phyloP scores from a whole-genome alignment of 2,888 invertebrate genomes.

The Athrips mouffetella region DNA sequence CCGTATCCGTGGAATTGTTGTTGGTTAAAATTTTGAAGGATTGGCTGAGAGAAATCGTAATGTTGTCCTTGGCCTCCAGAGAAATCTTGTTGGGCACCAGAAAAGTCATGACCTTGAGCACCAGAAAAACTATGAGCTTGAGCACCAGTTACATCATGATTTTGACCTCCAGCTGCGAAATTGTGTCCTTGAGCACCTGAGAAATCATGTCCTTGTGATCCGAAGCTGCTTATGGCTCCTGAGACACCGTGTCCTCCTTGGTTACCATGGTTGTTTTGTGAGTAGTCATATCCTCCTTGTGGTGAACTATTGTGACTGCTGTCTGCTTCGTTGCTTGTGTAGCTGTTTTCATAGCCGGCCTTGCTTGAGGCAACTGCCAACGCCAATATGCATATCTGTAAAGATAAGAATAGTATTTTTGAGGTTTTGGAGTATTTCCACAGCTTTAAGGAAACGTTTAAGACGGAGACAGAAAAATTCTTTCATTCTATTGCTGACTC shows the following conservation, averaged over 20 bases:
- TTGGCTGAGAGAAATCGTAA: constrained; percentile 23
- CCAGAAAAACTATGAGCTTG: constrained; percentile 27
- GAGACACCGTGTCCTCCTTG: constrained; percentile 38
- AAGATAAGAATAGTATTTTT: constrained; percentile 28
- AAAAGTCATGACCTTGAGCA: constrained; percentile 24
- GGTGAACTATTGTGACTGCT: constrained; percentile 25
- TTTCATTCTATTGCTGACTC: too few relatives aligned
- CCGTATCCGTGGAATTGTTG: constrained; percentile 28
- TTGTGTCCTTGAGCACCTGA: constrained; percentile 15
- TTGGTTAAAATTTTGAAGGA: constrained; percentile 18
- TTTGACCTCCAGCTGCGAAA: constrained; percentile 26
- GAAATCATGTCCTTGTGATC: constrained; percentile 29
- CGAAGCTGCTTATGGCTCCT: constrained; percentile 22
- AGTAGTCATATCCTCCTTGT: constrained; percentile 27
- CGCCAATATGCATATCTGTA: constrained; percentile 62
- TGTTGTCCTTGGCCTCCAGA: constrained; percentile 30
- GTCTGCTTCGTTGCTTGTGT: constrained; percentile 42
- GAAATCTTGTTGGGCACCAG: constrained; percentile 30
- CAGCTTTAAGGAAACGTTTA: too few relatives aligned
- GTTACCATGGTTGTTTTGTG: constrained; percentile 20
- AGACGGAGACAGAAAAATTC: too few relatives aligned
- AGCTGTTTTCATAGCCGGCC: constrained; percentile 48
- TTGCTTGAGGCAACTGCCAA: constrained; percentile 66
- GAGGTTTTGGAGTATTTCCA: neutral
- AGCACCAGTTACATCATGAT: constrained; percentile 25